A percentile compares a stretch with the other conserved stretches of the same genome.
Evolutionary conservation across 2,797 vertebrate species (phyloP).

Genomic region (Poecile montanus): DNA sequence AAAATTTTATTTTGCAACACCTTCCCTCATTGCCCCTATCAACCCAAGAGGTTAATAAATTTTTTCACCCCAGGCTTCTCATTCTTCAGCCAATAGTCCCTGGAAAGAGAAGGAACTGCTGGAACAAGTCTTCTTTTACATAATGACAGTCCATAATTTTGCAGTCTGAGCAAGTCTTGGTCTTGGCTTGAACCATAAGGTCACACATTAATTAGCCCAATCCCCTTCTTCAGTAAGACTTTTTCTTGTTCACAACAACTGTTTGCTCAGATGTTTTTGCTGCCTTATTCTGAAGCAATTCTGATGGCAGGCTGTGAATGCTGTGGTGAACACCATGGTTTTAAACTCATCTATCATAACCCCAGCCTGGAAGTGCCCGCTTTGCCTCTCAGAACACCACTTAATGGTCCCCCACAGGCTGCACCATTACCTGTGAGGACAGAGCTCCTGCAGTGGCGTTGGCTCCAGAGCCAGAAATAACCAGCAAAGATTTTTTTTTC

Average conservation of each 20-base stretch:
- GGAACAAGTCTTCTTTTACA: background rate
- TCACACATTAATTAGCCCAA: constrained; percentile 31
- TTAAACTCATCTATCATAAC: background rate
- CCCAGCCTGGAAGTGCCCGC: constrained; percentile 18
- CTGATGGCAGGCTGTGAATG: constrained; percentile 10
- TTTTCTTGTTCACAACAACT: constrained; percentile 18
- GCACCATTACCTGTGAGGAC: background rate
- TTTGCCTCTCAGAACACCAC: background rate
- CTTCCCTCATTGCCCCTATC: rapidly evolving
- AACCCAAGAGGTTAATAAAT: background rate
- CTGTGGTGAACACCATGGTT: background rate
- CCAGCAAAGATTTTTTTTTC: background rate
- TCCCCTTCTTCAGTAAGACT: background rate
- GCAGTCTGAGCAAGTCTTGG: background rate
- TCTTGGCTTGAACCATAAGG: constrained; percentile 31
- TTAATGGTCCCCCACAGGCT: constrained; percentile 19
- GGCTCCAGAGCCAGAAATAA: constrained; percentile 24
- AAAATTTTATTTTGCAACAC: background rate
- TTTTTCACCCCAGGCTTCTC: background rate
- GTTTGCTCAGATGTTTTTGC: background rate
- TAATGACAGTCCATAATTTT: background rate
- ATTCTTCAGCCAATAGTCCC: background rate
- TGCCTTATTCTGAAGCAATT: constrained; percentile 23
- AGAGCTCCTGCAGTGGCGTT: background rate
- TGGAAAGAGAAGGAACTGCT: constrained; percentile 10